Base-by-base conservation (phyloP, 2,113 vertebrate species). In the Prunella fulvescens region DNA sequence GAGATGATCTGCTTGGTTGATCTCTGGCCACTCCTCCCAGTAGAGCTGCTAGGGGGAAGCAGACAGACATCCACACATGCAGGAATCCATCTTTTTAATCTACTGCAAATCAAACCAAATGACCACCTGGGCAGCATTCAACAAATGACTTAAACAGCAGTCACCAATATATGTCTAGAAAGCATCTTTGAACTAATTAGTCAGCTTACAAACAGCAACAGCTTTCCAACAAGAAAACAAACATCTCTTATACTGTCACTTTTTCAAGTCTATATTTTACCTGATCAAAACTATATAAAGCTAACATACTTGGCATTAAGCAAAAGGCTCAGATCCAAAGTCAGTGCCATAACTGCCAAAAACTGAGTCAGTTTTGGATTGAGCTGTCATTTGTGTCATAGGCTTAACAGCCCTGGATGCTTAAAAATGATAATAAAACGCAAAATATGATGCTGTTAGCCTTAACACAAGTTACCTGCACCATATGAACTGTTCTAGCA, bases 51-150 rank as follows among this genome's bases (percentile, higher is more conserved):
- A 9, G 8, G 14, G 7, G 15, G 13, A 78, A 71, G 22, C 2
- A n/a, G 33, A 77, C 16, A 23, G 14, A 65, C 0, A 2, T 26
- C 9, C 25, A 61, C n/a, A 48, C 6, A 3, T 2, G 12, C 17
- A 74, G 15, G 17, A 78, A 62, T 40, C 17, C 33, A 73, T 26
- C 44, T n/a, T 70, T 83, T 50, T 31, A 51, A 66, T 18, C 42
- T 29, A 58, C 35, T 51, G 44, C 9, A 73, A 61, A 71, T 70
- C 23, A 47, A n/a, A 62, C 9, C 28, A 45, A 70, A 69, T 7
- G 8, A 62, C 19, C 23, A 76, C 47, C 25, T 42, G 44, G 26
- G 20, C 44, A 86, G 58, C 8, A 37, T 51, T 76, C 24, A 56
- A 26, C 4, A 53, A 16, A 26, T 70, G 44, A 60, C 61, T 37